phyloP scores from a whole-genome alignment of 2,113 vertebrate species.

The Prolemur simus region DNA sequence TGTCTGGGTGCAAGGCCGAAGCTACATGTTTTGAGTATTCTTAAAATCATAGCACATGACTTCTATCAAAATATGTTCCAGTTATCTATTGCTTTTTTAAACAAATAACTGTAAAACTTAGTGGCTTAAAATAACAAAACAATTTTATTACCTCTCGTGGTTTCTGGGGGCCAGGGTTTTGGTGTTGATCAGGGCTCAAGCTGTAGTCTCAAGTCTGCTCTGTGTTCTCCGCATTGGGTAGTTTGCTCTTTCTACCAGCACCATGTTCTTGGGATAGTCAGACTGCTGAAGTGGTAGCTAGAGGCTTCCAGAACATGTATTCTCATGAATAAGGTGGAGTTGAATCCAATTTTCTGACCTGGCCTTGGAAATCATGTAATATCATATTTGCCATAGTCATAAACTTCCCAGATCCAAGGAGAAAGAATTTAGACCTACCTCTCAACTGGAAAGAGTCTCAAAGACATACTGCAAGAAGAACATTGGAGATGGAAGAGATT shows the following conservation, averaged over 20 bases:
- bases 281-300: not conserved
- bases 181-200: not conserved
- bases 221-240: not conserved
- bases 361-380: not conserved
- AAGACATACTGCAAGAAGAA: not conserved
- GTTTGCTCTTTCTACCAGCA: not conserved
- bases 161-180: not conserved
- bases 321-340: not conserved
- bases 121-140: not conserved
- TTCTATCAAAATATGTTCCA: not conserved
- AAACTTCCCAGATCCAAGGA: not conserved
- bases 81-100: not conserved
- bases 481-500: not conserved
- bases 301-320: not conserved
- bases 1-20: not conserved
- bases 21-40: not conserved
- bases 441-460: not conserved
- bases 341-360: not conserved
- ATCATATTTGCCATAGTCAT: not conserved
- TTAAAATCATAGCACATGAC: not conserved
- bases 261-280: not conserved
- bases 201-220: not conserved
- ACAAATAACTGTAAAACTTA: not conserved
- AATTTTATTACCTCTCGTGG: not conserved
- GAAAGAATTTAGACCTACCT: not conserved